phyloP scores from a whole-genome alignment of 2,888 invertebrate species.

The Tipula confusa region DNA sequence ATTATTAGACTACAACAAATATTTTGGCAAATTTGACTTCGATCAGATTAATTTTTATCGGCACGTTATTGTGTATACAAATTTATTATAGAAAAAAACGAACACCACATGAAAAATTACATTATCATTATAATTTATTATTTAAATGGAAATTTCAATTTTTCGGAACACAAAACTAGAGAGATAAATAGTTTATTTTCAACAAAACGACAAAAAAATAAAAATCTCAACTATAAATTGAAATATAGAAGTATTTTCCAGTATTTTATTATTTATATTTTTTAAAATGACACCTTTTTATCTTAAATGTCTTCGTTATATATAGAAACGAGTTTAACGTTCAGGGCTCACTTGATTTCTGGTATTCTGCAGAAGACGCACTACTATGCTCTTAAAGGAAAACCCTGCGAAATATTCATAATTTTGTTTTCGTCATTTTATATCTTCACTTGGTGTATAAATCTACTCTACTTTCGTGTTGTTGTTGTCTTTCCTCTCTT shows the following conservation, averaged over 20 bases:
- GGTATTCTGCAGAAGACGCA: too few relatives aligned
- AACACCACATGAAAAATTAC: background rate
- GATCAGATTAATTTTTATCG: too few relatives aligned
- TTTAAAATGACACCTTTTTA: slow-evolving; percentile 9
- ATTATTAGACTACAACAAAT: background rate
- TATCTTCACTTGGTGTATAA: background rate
- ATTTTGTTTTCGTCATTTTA: background rate
- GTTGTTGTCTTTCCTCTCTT: background rate
- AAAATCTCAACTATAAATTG: slow-evolving; percentile 15
- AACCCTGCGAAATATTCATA: too few relatives aligned
- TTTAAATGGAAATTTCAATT: background rate
- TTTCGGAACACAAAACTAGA: background rate
- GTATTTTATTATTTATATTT: slow-evolving; percentile 20
- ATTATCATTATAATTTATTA: slow-evolving; percentile 6
- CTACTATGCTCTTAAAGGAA: too few relatives aligned
- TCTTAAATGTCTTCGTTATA: background rate
- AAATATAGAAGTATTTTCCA: background rate
- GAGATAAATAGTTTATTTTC: background rate
- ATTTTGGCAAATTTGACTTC: background rate
- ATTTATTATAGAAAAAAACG: too few relatives aligned
- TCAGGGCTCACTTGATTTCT: too few relatives aligned
- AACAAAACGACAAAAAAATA: background rate
- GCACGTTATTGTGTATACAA: background rate
- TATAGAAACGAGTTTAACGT: too few relatives aligned
- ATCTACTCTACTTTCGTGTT: background rate